Conservation (phyloP, 2,888 invertebrate species). For the Andrena flavipes region DNA sequence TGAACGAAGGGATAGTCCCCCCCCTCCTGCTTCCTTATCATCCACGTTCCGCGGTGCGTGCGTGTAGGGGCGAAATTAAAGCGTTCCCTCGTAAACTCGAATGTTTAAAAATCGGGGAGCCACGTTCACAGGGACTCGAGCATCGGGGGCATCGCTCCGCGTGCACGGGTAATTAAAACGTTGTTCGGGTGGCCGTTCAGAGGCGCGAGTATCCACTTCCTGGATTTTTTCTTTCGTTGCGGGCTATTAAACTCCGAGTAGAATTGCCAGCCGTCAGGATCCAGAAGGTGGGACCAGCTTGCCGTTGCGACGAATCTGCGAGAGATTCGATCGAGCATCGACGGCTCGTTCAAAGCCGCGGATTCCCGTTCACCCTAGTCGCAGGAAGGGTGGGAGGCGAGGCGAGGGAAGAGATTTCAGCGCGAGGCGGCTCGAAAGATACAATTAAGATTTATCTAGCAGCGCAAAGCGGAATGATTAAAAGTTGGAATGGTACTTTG, state of each 20-base stretch:
- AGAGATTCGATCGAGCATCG: conserved; percentile 52
- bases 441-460: conserved; percentile 71
- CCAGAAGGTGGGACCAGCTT: not conserved
- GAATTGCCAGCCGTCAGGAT: not conserved
- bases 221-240: too few relatives aligned
- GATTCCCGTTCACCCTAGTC: conserved; percentile 24
- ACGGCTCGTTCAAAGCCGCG: conserved; percentile 60
- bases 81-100: conserved; percentile 8
- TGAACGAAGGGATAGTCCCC: conserved; percentile 56
- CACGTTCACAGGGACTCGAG: not conserved
- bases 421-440: conserved; percentile 66
- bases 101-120: conserved; percentile 34
- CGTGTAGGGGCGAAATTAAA: conserved; percentile 40
- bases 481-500: conserved; percentile 59
- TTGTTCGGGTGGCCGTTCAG: not conserved
- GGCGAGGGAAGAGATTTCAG: conserved; percentile 31
- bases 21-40: conserved; percentile 15
- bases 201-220: not conserved
- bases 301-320: conserved; percentile 13
- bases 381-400: conserved; percentile 11
- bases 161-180: conserved; percentile 21
- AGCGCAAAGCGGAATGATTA: conserved; percentile 66
- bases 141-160: not conserved
- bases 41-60: conserved; percentile 16
- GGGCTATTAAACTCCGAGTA: not conserved